Base-by-base conservation (phyloP, 2,113 vertebrate species). In the Bujurquina vittata region DNA sequence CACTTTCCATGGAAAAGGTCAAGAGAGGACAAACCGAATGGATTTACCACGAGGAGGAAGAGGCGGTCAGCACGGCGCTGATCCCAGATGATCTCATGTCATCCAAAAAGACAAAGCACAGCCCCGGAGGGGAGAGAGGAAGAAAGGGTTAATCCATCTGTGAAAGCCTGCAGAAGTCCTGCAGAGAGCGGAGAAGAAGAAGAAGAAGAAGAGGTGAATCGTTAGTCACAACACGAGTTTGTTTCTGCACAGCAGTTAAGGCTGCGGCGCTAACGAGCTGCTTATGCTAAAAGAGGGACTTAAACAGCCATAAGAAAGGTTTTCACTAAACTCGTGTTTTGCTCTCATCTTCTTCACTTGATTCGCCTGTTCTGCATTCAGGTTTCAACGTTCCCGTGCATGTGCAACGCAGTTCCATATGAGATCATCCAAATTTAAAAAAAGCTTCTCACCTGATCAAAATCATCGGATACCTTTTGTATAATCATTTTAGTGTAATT, bases 81-180 rank as follows among this genome's bases (percentile, higher is more conserved):
- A 92, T 92, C 78, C 85, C 72, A 77, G 87, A 91, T 91, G 80
- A 91, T 92, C 89, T 81, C 63, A 59, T 75, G 89, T 91, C 77
- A 83, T 87, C 77, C 79, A 81, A 55, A 85, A 84, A 86, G 87
- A 89, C 77, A 84, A 84, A 82, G 37, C 63, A 65, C 69, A 82
- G 65, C 31, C 75, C 74, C 2, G 11, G 55, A 76, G 60, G 81
- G 37, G 75, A 26, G 40, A 40, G 40, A 58, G 20, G 63, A 82
- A 88, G 75, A 84, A 87, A 88, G 88, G 80, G 87, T 92, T 92
- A 91, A 93, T 91, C 89, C 88, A 75, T 75, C 77, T 80, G 82
- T 87, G 85, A 84, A 89, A 86, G 83, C 87, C 84, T 84, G 61
- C 73, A 81, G 67, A 83, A 26, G 35, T 61, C 89, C 84, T 67